phyloP scores from a whole-genome alignment of 2,797 vertebrate genomes.

The Falco naumanni region DNA sequence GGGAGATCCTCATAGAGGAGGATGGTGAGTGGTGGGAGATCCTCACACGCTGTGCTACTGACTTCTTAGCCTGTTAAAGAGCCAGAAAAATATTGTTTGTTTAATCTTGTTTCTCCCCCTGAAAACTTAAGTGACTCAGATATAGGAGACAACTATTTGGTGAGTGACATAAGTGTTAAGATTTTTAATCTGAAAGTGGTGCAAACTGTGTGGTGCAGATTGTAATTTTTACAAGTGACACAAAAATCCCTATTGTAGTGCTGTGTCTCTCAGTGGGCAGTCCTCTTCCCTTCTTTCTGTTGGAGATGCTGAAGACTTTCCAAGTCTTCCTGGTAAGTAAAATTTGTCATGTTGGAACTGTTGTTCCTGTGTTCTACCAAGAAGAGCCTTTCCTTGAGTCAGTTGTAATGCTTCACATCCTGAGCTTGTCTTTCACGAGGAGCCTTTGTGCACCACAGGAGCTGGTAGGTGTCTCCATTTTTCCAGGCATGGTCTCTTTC shows the following conservation, averaged over 20 bases:
- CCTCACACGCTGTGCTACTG: rapidly evolving
- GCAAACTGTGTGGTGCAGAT: not conserved
- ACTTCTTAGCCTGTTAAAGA: not conserved
- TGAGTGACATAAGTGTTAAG: not conserved
- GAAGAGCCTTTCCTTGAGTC: not conserved
- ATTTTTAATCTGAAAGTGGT: not conserved
- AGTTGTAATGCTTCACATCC: not conserved
- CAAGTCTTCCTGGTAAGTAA: not conserved
- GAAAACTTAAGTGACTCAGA: not conserved
- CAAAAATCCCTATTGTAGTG: not conserved
- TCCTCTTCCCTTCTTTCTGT: not conserved
- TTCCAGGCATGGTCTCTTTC: not conserved
- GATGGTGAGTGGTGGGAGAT: not conserved
- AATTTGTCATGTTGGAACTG: not conserved
- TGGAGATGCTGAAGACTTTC: not conserved
- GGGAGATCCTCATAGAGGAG: not conserved
- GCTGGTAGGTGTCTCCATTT: not conserved
- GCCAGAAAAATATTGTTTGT: not conserved
- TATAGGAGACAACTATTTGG: not conserved
- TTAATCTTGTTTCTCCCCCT: not conserved
- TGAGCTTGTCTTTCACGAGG: not conserved
- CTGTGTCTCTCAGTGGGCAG: not conserved
- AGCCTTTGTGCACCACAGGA: not conserved
- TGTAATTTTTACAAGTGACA: not conserved
- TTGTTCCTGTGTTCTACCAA: not conserved